Evolutionary conservation across 2,888 invertebrate species (phyloP).

Genomic region (Dorcus parallelipipedus): DNA sequence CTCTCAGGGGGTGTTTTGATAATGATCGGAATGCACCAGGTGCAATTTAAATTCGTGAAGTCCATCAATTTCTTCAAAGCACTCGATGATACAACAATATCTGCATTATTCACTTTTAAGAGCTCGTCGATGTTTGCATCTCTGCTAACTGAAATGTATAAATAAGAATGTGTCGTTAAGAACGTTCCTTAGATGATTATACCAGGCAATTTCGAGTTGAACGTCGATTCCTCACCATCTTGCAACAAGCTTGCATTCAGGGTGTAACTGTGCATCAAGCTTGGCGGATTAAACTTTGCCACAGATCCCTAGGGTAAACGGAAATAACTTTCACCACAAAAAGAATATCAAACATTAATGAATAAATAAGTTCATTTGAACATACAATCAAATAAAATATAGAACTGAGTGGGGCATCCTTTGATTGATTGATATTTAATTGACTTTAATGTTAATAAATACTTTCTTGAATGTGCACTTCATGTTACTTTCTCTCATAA

Average conservation of each 20-base stretch:
- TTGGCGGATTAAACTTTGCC: constrained; percentile 22
- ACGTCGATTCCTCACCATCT: not conserved
- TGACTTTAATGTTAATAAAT: too few species aligned
- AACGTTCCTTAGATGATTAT: not conserved
- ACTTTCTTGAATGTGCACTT: too few species aligned
- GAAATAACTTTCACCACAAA: too few species aligned
- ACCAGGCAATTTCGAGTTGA: constrained; percentile 28
- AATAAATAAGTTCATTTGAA: too few species aligned
- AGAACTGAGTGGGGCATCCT: too few species aligned
- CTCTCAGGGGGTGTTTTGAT: constrained; percentile 29
- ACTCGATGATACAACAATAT: constrained; percentile 39
- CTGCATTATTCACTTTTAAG: constrained; percentile 29
- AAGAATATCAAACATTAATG: too few species aligned
- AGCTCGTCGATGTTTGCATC: constrained; percentile 34
- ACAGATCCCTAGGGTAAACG: constrained; percentile 19
- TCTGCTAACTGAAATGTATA: constrained; percentile 32
- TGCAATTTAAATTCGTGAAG: constrained; percentile 31
- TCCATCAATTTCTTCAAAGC: constrained; percentile 38
- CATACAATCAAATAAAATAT: too few species aligned
- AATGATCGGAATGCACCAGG: constrained; percentile 40
- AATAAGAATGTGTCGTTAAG: not conserved
- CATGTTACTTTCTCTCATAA: not conserved
- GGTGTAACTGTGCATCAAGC: constrained; percentile 14
- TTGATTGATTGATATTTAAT: too few species aligned
- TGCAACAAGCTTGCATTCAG: constrained; percentile 14